Percentiles rank a stretch among this genome's conserved stretches.
These are phyloP conservation scores for Mystacornis crossleyi DNA, from an alignment of 2,113 vertebrate genomes.

Conservation along the genomic window DNA sequence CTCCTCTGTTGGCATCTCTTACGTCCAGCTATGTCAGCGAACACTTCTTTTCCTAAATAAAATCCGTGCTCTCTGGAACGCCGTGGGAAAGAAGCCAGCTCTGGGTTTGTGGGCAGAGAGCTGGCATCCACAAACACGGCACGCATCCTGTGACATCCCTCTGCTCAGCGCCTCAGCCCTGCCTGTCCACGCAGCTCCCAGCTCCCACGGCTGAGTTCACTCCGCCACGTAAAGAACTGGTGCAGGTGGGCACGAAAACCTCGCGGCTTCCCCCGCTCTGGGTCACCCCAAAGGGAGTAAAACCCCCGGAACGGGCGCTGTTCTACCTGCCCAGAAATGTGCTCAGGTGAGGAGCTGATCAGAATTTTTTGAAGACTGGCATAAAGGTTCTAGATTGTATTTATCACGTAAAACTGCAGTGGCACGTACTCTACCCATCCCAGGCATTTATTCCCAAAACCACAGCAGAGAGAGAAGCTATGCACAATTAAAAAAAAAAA, in stretches of 20 bases:
- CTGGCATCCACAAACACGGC: not conserved
- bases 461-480: not conserved
- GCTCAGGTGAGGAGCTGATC: not conserved
- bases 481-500: not conserved
- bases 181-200: fast-evolving
- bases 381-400: not conserved
- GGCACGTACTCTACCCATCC: not conserved
- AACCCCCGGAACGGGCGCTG: not conserved
- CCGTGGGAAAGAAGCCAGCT: not conserved
- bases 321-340: not conserved
- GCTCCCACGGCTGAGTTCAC: not conserved
- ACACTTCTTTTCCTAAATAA: not conserved
- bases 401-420: not conserved
- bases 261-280: not conserved
- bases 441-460: not conserved
- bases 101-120: not conserved
- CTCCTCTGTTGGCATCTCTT: not conserved
- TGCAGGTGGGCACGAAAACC: not conserved
- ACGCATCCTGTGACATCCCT: not conserved
- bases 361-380: not conserved
- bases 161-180: not conserved
- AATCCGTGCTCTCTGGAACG: not conserved
- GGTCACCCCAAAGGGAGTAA: not conserved
- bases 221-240: not conserved
- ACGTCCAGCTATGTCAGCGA: not conserved